These are phyloP conservation scores for Peromyscus aztecus DNA, from an alignment of 2,797 vertebrate genomes.

Conservation along the genomic window DNA sequence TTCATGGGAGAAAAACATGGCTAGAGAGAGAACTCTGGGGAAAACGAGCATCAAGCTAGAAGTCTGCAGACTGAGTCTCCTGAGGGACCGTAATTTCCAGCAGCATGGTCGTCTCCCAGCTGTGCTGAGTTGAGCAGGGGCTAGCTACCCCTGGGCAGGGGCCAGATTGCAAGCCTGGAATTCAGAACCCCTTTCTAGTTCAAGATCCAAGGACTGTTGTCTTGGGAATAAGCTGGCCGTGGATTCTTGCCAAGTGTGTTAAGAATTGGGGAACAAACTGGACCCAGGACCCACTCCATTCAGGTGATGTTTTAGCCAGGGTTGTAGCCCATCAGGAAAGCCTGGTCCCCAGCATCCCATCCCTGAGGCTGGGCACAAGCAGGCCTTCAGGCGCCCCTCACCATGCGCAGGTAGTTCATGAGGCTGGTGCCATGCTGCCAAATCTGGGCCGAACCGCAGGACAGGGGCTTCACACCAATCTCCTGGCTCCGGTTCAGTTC, in stretches of 20 bases:
- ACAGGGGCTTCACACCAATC: conserved; percentile 97
- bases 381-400: conserved; percentile 88
- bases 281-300: not conserved
- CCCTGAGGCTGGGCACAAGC: fast-evolving
- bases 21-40: not conserved
- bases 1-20: not conserved
- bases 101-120: not conserved
- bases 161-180: not conserved
- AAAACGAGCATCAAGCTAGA: not conserved
- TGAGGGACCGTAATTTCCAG: not conserved
- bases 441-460: conserved; percentile 98
- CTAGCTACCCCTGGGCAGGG: not conserved
- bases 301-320: not conserved
- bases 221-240: not conserved
- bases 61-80: not conserved
- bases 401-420: conserved; percentile 99
- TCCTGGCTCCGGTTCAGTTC: conserved; percentile 99
- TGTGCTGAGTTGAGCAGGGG: not conserved
- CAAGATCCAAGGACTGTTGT: not conserved
- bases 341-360: not conserved
- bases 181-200: not conserved
- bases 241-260: not conserved
- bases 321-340: not conserved
- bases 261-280: not conserved
- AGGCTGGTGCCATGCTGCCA: conserved; percentile 99